These are phyloP conservation scores for Catostylus mosaicus DNA, from an alignment of 30 jellyfish, hydroid and myxozoan species.

Conservation along the genomic window DNA sequence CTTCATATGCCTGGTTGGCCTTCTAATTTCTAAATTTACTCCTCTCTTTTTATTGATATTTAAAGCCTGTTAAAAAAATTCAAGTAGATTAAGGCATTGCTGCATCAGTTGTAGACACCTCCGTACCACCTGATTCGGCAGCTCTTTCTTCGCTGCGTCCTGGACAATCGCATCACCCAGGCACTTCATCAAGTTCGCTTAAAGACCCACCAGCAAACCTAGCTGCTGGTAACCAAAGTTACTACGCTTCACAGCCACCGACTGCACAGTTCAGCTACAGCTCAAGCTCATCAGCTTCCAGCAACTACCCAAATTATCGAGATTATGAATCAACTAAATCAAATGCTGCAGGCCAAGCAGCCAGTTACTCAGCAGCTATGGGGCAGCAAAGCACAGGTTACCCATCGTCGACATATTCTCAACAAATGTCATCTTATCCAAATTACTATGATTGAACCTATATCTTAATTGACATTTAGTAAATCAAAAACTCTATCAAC, in stretches of 20 bases:
- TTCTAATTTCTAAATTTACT: too few relatives aligned
- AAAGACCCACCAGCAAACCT: not conserved
- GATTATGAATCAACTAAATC: slow-evolving; percentile 11
- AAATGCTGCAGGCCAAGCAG: slow-evolving; percentile 3
- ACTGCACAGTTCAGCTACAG: not conserved
- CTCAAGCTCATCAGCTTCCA: slow-evolving; percentile 19
- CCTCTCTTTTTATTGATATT: too few relatives aligned
- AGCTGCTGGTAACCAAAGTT: slow-evolving; percentile 12
- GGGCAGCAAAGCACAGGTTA: slow-evolving; percentile 31
- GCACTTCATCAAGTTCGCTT: not conserved
- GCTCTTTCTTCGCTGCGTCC: not conserved
- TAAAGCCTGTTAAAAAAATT: too few relatives aligned
- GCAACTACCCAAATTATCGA: slow-evolving; percentile 15
- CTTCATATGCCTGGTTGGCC: too few relatives aligned
- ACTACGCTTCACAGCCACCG: slow-evolving; percentile 1
- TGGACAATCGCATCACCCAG: not conserved
- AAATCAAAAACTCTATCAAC: not conserved
- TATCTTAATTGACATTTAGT: too few relatives aligned
- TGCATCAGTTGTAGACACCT: not conserved
- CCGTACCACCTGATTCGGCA: not conserved
- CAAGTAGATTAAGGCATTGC: not conserved
- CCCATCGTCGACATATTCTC: slow-evolving; percentile 3
- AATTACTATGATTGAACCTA: slow-evolving; percentile 4
- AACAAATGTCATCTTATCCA: slow-evolving; percentile 41
- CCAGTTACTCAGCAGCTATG: slow-evolving; percentile 5